Base-by-base conservation (phyloP, 1,140 invertebrate species). In the Zaprionus nigranus region DNA sequence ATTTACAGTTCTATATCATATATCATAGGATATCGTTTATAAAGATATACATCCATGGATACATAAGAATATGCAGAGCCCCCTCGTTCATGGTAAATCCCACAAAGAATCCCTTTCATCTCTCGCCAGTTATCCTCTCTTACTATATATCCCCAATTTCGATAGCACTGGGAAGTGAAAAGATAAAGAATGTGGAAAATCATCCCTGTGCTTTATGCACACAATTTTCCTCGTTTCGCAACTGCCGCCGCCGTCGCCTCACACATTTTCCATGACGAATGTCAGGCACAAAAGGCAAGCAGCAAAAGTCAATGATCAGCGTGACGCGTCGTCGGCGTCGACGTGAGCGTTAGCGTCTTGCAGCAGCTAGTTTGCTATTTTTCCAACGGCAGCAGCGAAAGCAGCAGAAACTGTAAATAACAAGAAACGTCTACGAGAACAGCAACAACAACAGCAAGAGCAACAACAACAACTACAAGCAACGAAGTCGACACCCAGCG, bases 391-490 rank as follows among this genome's bases (percentile, higher is more conserved):
- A 88, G 83, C 83, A 88, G 84, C 84, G 84, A 87, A 87, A 87
- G 84, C 84, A 83, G 71, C 85, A 88, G 85, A 83, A 87, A 87
- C 84, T 87, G 84, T 87, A 87, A 88, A 88, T 85, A 88, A 90
- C 73, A 88, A 90, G 85, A 84, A 88, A 88, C 84, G 71, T 76
- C 83, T 86, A 85, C 76, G 67, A 40, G 59, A 40, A 63, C 62
- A 64, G 36, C 51, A 58, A 40, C 71, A 49, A 40, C 46, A 43
- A 58, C 51, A n/a, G n/a, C n/a, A n/a, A 40, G 59, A 40, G 59
- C 62, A 64, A 28, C 51, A 58, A 40, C 71, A 49, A 40, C 46
- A 43, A 58, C 51, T 30, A 46, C 61, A 36, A 28, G 3, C 51
- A 64, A 58, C 72, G 68, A 26, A 51, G 17, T 51, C 70, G 49